These are phyloP conservation scores for Leucoma salicis DNA, from an alignment of 2,888 invertebrate genomes.

Conservation along the genomic window DNA sequence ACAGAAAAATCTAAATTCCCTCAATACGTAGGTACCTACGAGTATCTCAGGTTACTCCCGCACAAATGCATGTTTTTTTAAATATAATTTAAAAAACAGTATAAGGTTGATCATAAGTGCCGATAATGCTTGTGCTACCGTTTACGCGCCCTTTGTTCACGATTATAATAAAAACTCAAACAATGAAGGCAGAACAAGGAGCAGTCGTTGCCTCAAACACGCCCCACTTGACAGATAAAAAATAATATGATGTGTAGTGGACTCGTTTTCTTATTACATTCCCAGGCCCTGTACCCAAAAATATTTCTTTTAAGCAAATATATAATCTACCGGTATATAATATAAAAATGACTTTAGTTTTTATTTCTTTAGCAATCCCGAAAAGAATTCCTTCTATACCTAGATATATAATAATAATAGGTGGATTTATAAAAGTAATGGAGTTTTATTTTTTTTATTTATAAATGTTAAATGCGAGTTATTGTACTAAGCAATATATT, in stretches of 20 bases:
- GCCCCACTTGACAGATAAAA: constrained; percentile 63
- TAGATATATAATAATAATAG: too few relatives aligned
- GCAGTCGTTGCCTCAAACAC: constrained; percentile 61
- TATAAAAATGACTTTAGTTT: too few relatives aligned
- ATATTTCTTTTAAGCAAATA: too few relatives aligned
- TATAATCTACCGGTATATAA: too few relatives aligned
- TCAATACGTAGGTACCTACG: too few relatives aligned
- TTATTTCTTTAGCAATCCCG: too few relatives aligned
- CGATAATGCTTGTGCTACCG: constrained; percentile 77
- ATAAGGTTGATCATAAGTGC: constrained; percentile 76
- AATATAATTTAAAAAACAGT: constrained; percentile 50
- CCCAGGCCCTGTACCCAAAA: too few relatives aligned
- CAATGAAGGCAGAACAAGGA: constrained; percentile 64
- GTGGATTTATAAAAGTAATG: too few relatives aligned
- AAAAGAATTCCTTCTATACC: too few relatives aligned
- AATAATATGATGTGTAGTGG: constrained; percentile 51
- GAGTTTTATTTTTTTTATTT: too few relatives aligned
- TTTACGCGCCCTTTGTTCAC: constrained; percentile 76
- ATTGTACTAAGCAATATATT: too few relatives aligned
- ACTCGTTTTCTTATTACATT: constrained; percentile 58
- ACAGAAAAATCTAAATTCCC: constrained; percentile 24
- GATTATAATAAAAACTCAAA: constrained; percentile 74
- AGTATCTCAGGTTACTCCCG: constrained; percentile 65
- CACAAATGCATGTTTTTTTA: constrained; percentile 55
- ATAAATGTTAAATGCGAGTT: too few relatives aligned